Base-by-base conservation (phyloP, 2,888 invertebrate genomes). In the Drosophila greeni region DNA sequence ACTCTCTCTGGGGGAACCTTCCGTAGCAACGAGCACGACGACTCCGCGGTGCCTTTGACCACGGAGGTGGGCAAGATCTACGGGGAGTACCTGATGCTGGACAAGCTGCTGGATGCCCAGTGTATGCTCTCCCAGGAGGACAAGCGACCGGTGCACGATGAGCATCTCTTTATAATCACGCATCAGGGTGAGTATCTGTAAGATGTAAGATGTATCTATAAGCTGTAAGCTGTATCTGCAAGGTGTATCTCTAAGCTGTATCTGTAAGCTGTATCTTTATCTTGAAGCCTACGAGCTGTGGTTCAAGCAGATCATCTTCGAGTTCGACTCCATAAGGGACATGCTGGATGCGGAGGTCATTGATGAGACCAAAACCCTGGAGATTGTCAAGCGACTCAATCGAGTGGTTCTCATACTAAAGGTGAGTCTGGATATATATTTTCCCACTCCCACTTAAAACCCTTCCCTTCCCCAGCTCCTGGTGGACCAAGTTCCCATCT, bases 291-390 rank as follows among this genome's bases (percentile, higher is more conserved):
- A 99, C 90, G 99, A 99, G 89, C 91, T 99, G 5, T 99, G 99
- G 99, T 99, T 99, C 91, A 99, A 99, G 88, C 99, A 99, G 90
- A 97, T 99, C 51, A 95, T 99, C 70, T 98, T 93, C 88, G 99
- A 99, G 85, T 91, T 99, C 85, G 98, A 99, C 87, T 98, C 97
- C 0, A 94, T 99, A 29, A 90, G 97, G 40, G 90, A 91, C 3
- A 91, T 97, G 56, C 94, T 99, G 84, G 92, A 92, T 72, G 92
- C 91, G 31, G 91, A 91, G 85, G 91, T 93, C 14, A 90, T 98
- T 62, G 96, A 98, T 84, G 99, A 99, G 89, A 92, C 95, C 12
- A 95, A 95, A 88, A 97, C 97, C 39, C 91, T 99, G 90, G 95
- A 97, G 88, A 97, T 99, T 69, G 90, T 98, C 52, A 97, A 96